A percentile compares a stretch with the other conserved stretches of the same genome.
These are phyloP conservation scores for Caenorhabditis brenneri DNA, from an alignment of 1,140 invertebrate species.

Conservation along the genomic window DNA sequence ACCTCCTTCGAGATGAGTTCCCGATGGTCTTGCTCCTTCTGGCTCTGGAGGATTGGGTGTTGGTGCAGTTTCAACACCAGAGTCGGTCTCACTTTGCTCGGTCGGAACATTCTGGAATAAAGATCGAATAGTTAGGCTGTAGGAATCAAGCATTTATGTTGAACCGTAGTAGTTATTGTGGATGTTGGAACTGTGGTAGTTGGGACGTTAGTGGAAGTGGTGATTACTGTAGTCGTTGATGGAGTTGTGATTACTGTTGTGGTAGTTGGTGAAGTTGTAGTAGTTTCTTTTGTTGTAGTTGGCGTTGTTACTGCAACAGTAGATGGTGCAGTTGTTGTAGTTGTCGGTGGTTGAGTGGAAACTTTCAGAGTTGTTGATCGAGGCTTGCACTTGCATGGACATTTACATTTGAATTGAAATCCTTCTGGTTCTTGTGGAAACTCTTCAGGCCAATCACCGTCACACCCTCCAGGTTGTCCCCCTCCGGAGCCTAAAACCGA, in stretches of 20 bases:
- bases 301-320: neutral
- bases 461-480: neutral
- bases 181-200: neutral
- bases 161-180: neutral
- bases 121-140: no score
- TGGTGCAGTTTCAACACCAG: no score
- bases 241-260: neutral
- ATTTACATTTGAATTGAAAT: neutral
- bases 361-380: neutral
- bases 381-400: neutral
- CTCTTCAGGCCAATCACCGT: conserved; percentile 1
- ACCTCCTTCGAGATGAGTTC: no score
- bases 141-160: no score
- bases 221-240: no score
- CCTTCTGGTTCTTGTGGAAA: neutral
- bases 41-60: no score
- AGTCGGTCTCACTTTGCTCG: no score
- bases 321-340: neutral
- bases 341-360: neutral
- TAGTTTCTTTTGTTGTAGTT: neutral
- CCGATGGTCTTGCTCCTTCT: no score
- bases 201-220: no score
- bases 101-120: no score
- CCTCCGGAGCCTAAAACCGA: neutral
- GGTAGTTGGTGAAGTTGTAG: conserved; percentile 74